Percentiles rank a stretch among this genome's conserved stretches.
phyloP scores from a whole-genome alignment of 2,888 invertebrate genomes.

The Cerastoderma edule region DNA sequence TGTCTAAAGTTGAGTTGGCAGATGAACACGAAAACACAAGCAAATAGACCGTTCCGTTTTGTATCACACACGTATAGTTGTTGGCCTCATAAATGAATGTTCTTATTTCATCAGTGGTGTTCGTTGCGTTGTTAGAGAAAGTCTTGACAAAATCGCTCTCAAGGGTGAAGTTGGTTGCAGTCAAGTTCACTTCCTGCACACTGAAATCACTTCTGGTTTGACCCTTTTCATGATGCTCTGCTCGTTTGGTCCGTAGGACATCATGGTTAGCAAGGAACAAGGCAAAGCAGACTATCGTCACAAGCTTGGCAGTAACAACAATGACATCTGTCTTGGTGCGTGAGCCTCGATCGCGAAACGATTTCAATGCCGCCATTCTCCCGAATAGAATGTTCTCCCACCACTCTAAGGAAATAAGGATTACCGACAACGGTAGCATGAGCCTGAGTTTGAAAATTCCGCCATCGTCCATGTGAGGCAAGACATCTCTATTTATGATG shows the following conservation, averaged over 20 bases:
- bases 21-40: not conserved
- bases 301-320: not conserved
- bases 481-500: slow-evolving; percentile 7
- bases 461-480: slow-evolving; percentile 4
- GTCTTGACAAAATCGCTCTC: not conserved
- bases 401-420: slow-evolving; percentile 96
- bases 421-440: slow-evolving; percentile 47
- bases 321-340: not conserved
- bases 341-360: not conserved
- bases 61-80: not conserved
- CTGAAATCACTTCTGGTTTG: not conserved
- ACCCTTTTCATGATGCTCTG: not conserved
- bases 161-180: too few relatives aligned
- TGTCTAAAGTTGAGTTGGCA: not conserved
- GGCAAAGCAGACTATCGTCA: slow-evolving; percentile 10
- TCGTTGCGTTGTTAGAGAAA: slow-evolving; percentile 1
- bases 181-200: too few relatives aligned
- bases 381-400: slow-evolving; percentile 93
- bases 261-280: slow-evolving; percentile 3
- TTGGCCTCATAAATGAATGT: not conserved
- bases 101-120: not conserved
- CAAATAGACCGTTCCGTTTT: not conserved
- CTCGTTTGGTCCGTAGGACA: not conserved
- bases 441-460: slow-evolving; percentile 11
- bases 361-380: slow-evolving; percentile 8